phyloP scores from a whole-genome alignment of 2,797 vertebrate species.

The Catostomus latipinnis region DNA sequence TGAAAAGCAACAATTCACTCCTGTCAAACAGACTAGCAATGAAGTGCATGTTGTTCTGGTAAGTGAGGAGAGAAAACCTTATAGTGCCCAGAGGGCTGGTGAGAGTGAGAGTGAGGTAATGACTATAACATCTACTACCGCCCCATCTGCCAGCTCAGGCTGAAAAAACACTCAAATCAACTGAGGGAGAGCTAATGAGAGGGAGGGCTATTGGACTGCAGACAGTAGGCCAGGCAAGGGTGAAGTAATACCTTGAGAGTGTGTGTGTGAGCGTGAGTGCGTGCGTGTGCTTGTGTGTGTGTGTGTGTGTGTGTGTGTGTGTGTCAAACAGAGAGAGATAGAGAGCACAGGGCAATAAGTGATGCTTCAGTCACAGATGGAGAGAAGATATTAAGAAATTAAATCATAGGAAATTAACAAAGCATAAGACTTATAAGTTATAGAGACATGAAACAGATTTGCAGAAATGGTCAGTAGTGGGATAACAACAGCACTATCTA shows the following conservation, averaged over 20 bases:
- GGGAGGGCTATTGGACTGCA: neutral
- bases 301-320: neutral
- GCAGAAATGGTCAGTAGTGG: neutral
- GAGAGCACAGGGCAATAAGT: neutral
- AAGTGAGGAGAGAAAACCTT: conserved; percentile 27
- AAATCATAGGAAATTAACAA: neutral
- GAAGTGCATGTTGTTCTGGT: conserved; percentile 39
- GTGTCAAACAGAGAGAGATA: neutral
- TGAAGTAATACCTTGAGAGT: neutral
- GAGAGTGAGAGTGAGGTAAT: conserved; percentile 42
- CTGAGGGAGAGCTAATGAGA: conserved; percentile 12
- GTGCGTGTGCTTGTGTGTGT: no score
- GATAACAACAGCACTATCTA: no score
- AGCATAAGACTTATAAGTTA: neutral
- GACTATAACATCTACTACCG: conserved; percentile 42
- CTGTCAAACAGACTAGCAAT: conserved; percentile 41
- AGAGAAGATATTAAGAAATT: neutral
- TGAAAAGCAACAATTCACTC: conserved; percentile 33
- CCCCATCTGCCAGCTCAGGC: conserved; percentile 32
- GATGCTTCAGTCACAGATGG: neutral
- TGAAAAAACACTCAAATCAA: conserved; percentile 42
- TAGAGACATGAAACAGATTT: neutral
- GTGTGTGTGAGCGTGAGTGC: neutral
- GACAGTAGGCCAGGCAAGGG: neutral
- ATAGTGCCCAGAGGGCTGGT: conserved; percentile 46